Evolutionary conservation across 37 sponge, comb jelly and placozoan species (phyloP).

Genomic region (Agelas oroides): DNA sequence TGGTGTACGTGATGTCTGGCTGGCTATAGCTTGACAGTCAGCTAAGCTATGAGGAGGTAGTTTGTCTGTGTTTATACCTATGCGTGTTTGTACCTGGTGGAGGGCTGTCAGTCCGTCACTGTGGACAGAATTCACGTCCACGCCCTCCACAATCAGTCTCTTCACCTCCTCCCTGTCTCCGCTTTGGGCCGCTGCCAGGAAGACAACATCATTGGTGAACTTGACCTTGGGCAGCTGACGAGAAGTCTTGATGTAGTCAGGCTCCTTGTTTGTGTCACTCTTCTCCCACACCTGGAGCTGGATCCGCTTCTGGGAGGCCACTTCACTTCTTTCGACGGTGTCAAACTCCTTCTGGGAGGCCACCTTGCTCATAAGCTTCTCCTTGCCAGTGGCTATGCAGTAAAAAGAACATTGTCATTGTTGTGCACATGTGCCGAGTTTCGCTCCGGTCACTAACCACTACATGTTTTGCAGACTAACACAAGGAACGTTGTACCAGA

Average conservation of each 20-base stretch:
- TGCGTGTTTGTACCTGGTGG: conserved; percentile 72
- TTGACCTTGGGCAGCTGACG: conserved; percentile 32
- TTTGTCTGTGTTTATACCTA: conserved; percentile 29
- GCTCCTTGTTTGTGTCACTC: conserved; percentile 68
- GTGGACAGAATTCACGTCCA: conserved; percentile 73
- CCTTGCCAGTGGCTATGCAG: conserved; percentile 31
- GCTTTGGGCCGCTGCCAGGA: conserved; percentile 78
- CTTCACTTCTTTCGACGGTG: conserved; percentile 20
- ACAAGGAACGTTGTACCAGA: too few relatives aligned
- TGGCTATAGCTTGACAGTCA: too few relatives aligned
- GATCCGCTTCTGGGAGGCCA: conserved; percentile 62
- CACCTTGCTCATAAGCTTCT: too few relatives aligned
- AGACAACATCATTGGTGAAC: conserved; percentile 72
- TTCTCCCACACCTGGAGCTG: conserved; percentile 74
- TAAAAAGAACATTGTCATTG: too few relatives aligned
- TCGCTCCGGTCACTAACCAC: neutral
- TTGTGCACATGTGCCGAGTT: neutral
- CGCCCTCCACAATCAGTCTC: conserved; percentile 62
- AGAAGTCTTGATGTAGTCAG: conserved; percentile 3
- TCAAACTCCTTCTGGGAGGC: too few relatives aligned
- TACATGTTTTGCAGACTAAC: neutral
- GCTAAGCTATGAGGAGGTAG: too few relatives aligned
- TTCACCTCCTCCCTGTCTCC: conserved; percentile 83
- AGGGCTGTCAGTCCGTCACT: conserved; percentile 87
- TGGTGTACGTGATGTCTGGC: too few relatives aligned